Evolutionary conservation across 2,113 vertebrate species (phyloP).

Genomic region (Passer montanus): DNA sequence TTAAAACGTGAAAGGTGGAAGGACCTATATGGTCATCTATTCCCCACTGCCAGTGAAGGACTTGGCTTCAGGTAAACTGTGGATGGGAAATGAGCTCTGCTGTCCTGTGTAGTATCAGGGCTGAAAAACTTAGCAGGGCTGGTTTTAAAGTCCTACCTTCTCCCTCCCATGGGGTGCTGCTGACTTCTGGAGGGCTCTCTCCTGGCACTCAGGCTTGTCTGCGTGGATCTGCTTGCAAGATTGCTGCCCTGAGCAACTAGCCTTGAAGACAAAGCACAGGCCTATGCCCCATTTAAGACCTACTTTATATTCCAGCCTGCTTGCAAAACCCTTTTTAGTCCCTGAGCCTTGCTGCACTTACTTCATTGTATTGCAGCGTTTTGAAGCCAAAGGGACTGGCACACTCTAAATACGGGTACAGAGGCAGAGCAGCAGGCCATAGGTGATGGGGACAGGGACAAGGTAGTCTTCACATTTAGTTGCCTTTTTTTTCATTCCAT

Average conservation of each 20-base stretch:
- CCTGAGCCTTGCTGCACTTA: not conserved
- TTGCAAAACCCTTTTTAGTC: not conserved
- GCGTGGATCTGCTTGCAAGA: not conserved
- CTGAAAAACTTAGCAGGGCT: not conserved
- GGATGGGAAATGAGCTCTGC: not conserved
- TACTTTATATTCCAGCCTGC: conserved; percentile 51
- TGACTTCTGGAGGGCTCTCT: not conserved
- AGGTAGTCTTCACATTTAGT: not conserved
- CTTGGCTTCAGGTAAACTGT: not conserved
- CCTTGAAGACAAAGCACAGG: conserved; percentile 12
- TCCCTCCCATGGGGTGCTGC: not conserved
- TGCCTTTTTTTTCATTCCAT: not conserved
- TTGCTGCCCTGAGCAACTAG: conserved; percentile 1
- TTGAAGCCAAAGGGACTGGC: not conserved
- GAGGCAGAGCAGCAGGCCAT: not conserved
- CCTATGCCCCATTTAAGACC: conserved; percentile 44
- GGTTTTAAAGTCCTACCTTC: not conserved
- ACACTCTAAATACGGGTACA: not conserved
- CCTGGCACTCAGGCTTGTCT: not conserved
- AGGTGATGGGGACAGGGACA: not conserved
- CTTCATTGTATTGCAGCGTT: not conserved
- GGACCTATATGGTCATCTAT: not conserved
- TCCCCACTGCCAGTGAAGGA: not conserved
- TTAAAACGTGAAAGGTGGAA: not conserved
- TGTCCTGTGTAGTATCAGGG: not conserved